Percentiles rank a stretch among this genome's conserved stretches.
phyloP scores from a whole-genome alignment of 2,797 vertebrate species.

The Ambastaia sidthimunki region DNA sequence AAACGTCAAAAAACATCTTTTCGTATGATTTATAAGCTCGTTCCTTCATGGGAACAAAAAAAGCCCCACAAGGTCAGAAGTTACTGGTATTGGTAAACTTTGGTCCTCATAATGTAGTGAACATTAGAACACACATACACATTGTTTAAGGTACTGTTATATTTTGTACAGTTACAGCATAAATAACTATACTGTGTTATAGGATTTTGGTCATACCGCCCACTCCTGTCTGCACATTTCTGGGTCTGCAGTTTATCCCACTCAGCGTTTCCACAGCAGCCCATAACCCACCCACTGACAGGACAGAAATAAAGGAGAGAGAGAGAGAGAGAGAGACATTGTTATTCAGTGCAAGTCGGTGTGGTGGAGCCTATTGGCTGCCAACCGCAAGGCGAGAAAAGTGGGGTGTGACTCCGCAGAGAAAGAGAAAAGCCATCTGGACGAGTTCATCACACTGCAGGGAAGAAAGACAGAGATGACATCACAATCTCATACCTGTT shows the following conservation, averaged over 20 bases:
- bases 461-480: slow-evolving; percentile 7
- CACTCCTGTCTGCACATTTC: slow-evolving; percentile 46
- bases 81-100: no score
- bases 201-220: not conserved
- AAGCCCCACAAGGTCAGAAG: no score
- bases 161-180: not conserved
- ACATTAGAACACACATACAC: no score
- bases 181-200: not conserved
- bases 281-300: slow-evolving; percentile 54
- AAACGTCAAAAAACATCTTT: no score
- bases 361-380: slow-evolving; percentile 72
- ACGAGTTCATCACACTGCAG: slow-evolving; percentile 30
- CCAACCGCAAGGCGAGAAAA: slow-evolving; percentile 45
- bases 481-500: slow-evolving; percentile 44
- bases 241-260: slow-evolving; percentile 18
- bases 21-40: no score
- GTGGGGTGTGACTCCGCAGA: slow-evolving; percentile 45
- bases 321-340: slow-evolving; percentile 71
- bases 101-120: no score
- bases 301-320: slow-evolving; percentile 21
- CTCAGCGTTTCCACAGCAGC: slow-evolving; percentile 44
- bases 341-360: slow-evolving; percentile 75
- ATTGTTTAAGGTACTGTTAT: not conserved
- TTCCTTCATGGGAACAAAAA: no score
- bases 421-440: slow-evolving; percentile 52